phyloP scores from a whole-genome alignment of 2,113 vertebrate species.

The Rhea pennata region DNA sequence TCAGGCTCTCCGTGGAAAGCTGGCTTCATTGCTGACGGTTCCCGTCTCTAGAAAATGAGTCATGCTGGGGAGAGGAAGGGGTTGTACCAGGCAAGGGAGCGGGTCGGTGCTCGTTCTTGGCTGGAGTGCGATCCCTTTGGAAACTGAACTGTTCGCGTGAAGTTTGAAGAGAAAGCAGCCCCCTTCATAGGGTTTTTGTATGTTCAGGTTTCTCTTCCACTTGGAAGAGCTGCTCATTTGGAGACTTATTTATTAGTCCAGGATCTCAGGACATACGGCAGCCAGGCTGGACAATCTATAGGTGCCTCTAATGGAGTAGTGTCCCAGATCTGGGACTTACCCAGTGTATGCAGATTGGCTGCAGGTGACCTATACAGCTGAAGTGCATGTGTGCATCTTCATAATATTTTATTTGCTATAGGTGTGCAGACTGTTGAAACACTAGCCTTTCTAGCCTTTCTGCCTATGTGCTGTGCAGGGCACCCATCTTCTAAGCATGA shows the following conservation, averaged over 20 bases:
- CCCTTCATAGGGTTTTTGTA: not conserved
- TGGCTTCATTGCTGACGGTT: not conserved
- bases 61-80: not conserved
- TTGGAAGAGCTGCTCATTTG: rapidly evolving
- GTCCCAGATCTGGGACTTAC: not conserved
- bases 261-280: rapidly evolving
- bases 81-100: not conserved
- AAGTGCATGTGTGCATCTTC: not conserved
- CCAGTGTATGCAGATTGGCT: rapidly evolving
- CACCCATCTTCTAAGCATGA: not conserved
- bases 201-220: rapidly evolving
- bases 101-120: not conserved
- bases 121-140: not conserved
- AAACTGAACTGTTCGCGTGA: rapidly evolving
- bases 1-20: not conserved
- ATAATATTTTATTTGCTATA: not conserved
- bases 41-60: not conserved
- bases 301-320: not conserved
- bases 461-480: not conserved
- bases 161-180: rapidly evolving
- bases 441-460: not conserved
- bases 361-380: not conserved
- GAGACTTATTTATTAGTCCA: not conserved
- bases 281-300: too few species aligned
- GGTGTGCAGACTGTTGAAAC: not conserved